Percentiles rank a stretch among this genome's conserved stretches.
Conservation (phyloP, 2,113 vertebrate species). For the Megaptera novaeangliae region DNA sequence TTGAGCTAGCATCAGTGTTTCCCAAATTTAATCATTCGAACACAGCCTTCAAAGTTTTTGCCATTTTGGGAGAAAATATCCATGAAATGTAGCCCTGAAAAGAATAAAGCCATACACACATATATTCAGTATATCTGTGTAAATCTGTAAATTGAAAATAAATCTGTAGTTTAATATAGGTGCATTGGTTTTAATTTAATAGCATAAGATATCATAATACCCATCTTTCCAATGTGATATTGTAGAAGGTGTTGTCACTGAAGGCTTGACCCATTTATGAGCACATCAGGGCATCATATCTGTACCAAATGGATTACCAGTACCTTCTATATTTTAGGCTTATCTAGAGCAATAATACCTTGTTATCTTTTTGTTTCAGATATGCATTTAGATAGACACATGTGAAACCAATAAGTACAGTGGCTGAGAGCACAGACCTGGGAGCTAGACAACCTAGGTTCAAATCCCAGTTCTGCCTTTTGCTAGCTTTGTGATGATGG, state of each 20-base stretch:
- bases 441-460: not conserved
- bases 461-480: not conserved
- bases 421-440: not conserved
- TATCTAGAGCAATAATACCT: not conserved
- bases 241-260: not conserved
- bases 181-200: not conserved
- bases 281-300: not conserved
- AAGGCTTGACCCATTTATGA: not conserved
- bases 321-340: not conserved
- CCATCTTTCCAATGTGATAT: not conserved
- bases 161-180: not conserved
- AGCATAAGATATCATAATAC: not conserved
- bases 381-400: not conserved
- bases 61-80: not conserved
- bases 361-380: not conserved
- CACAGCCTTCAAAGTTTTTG: not conserved
- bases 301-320: not conserved
- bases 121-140: not conserved
- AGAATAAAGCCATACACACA: not conserved
- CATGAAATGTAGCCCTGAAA: not conserved
- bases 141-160: not conserved
- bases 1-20: not conserved
- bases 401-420: not conserved
- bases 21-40: not conserved
- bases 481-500: not conserved